A percentile compares a stretch with the other conserved stretches of the same genome.
Evolutionary conservation across 2,797 vertebrate genomes (phyloP).

Genomic region (Propithecus perrieri): DNA sequence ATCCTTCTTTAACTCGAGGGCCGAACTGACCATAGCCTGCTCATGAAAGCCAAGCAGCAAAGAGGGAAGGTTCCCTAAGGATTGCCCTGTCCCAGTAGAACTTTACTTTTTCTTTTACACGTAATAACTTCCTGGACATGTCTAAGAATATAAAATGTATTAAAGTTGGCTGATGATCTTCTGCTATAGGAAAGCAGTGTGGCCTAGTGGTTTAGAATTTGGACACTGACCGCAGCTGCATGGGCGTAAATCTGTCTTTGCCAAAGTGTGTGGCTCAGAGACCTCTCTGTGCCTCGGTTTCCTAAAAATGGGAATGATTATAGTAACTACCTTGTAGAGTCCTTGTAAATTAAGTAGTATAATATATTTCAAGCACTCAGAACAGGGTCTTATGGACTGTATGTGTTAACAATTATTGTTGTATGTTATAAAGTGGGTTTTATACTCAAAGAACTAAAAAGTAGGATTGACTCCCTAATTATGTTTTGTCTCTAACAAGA

Average conservation of each 20-base stretch:
- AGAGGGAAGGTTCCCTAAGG: not conserved
- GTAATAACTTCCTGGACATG: not conserved
- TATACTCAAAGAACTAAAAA: conserved; percentile 7
- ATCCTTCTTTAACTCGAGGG: not conserved
- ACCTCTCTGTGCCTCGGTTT: not conserved
- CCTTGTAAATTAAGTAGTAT: not conserved
- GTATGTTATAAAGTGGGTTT: not conserved
- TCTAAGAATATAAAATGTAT: not conserved
- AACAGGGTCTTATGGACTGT: not conserved
- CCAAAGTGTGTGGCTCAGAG: not conserved
- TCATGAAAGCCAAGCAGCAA: not conserved
- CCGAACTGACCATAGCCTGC: not conserved
- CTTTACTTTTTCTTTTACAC: not conserved
- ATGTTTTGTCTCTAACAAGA: not conserved
- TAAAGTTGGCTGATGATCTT: not conserved
- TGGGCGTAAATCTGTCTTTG: not conserved
- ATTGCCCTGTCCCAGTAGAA: not conserved
- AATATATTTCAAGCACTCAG: not conserved
- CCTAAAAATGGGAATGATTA: conserved; percentile 17
- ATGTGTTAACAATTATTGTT: not conserved
- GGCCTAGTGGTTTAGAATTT: not conserved
- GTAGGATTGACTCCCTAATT: not conserved
- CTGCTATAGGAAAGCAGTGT: not conserved
- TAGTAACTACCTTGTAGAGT: not conserved
- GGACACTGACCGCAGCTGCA: not conserved